Evolutionary conservation across 2,888 invertebrate species (phyloP), one percentile per base, ranked within the genome.

Genomic region (Deilephila elpenor): DNA sequence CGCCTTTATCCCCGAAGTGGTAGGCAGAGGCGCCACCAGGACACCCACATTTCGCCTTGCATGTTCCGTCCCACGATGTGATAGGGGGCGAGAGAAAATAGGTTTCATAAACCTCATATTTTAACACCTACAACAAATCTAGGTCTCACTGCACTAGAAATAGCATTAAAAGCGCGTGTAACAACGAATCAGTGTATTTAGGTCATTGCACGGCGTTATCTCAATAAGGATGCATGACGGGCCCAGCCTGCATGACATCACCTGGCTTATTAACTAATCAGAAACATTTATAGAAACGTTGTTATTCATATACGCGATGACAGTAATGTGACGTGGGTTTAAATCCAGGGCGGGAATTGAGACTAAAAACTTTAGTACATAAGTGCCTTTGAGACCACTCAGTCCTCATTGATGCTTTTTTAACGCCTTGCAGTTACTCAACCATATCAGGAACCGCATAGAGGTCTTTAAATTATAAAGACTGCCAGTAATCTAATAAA

Each of bases 201-300:
- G 85, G 82, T 85, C 85, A 83, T 71, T 80, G 81, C 74, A 77
- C 74, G 75, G 74, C 74, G 71, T 56, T 80, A 78, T 78, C 80
- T 76, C 73, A 56, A 75, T 73, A 77, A 78, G 84, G 79, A 81
- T 77, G 75, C 70, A 59, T 70, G 73, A 73, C 72, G 56, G 11
- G 19, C 56, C 6, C 25, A 37, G 62, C 59, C 56, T 37, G 37
- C 37, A 73, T 73, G 72, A 73, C 72, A 73, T 73, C 72, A 73
- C 67, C 59, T 67, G 29, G 20, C 56, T 62, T 70, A 70, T 34
- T 17, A 14, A 32, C 72, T 72, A 56, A 72, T 64, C 53, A 34
- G 56, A 62, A n/a, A 56, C 17, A 34, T 72, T 56, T 67, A 60
- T 67, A 25, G 44, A 25, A 71, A n/a, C 5, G 5, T 32, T 19